phyloP scores from a whole-genome alignment of 2,888 invertebrate species.

The Yponomeuta malinellus region DNA sequence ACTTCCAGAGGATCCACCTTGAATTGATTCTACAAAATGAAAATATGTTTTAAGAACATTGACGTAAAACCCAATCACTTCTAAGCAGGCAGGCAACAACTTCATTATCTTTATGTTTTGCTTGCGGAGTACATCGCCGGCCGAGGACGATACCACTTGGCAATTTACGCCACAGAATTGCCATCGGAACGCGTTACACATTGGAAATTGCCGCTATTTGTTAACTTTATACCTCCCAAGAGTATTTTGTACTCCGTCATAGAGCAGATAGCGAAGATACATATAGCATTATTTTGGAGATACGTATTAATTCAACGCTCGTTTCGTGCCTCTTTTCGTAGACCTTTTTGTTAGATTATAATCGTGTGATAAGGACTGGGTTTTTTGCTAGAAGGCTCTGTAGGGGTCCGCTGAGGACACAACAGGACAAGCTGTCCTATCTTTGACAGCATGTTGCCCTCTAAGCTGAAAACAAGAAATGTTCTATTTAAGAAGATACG shows the following conservation, averaged over 20 bases:
- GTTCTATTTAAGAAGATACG: not conserved
- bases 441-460: not conserved
- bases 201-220: conserved; percentile 55
- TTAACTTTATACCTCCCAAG: conserved; percentile 48
- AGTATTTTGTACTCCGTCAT: conserved; percentile 31
- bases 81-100: not conserved
- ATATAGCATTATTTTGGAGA: not conserved
- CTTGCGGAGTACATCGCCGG: not conserved
- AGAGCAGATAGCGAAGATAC: conserved; percentile 5
- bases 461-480: not conserved
- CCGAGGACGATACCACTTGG: conserved; percentile 7
- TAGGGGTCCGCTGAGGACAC: not conserved
- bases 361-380: not conserved
- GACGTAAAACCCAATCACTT: not conserved
- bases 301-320: not conserved
- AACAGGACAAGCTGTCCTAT: not conserved
- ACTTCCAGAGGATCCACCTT: too few relatives aligned
- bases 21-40: too few relatives aligned
- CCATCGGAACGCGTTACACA: conserved; percentile 49
- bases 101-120: not conserved
- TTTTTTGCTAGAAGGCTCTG: not conserved
- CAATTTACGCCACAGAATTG: conserved; percentile 33
- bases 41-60: too few relatives aligned
- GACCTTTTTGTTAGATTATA: not conserved
- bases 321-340: not conserved